These are phyloP conservation scores for Latrodectus geometricus DNA, from an alignment of 1,140 invertebrate genomes.

Conservation along the genomic window DNA sequence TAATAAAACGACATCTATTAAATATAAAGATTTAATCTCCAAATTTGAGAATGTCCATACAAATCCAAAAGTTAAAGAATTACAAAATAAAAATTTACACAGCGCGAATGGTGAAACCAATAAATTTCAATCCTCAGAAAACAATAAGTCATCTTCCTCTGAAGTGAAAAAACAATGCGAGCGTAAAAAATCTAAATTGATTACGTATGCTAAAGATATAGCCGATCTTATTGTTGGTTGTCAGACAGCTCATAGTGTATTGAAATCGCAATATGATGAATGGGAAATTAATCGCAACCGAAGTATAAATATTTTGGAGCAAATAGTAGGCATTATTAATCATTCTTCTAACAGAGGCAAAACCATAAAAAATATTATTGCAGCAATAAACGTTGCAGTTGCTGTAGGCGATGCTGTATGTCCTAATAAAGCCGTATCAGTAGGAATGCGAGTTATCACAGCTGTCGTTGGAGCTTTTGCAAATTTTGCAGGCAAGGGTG, in stretches of 20 bases:
- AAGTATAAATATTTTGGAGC: not conserved
- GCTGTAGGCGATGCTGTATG: not conserved
- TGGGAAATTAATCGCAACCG: not conserved
- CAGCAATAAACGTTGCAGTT: not conserved
- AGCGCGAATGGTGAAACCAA: not conserved
- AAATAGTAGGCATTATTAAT: not conserved
- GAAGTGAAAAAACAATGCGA: not conserved
- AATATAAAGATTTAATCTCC: not conserved
- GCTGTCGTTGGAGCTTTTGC: not conserved
- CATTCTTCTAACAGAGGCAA: not conserved
- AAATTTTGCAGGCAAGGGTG: not conserved
- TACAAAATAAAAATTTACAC: not conserved
- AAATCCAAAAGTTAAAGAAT: not conserved
- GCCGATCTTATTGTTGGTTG: not conserved
- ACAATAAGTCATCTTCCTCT: not conserved
- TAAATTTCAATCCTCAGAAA: not conserved
- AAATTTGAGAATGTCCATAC: not conserved
- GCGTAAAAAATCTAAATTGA: not conserved
- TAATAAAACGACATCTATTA: too few species aligned
- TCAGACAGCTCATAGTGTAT: not conserved
- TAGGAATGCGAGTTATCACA: not conserved
- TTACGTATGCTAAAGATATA: not conserved
- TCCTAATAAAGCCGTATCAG: not conserved
- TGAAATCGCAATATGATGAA: not conserved
- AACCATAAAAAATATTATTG: not conserved